Evolutionary conservation across 2,797 vertebrate genomes (phyloP).

Genomic region (Podarcis siculus): DNA sequence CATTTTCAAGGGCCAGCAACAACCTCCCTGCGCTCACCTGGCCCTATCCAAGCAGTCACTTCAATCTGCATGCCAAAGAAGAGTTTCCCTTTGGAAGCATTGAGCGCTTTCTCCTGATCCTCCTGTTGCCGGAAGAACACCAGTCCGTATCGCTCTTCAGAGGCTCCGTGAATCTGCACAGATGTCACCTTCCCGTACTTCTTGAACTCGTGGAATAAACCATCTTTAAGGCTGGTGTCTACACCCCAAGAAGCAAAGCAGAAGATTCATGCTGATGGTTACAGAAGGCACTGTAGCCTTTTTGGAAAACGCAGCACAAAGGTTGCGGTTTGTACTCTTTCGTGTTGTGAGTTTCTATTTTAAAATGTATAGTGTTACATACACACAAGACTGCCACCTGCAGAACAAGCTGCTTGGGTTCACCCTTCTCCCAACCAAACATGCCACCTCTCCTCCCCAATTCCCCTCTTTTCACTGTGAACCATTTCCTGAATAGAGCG

Average conservation of each 20-base stretch:
- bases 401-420: background rate
- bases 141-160: constrained; percentile 95
- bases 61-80: constrained; percentile 99
- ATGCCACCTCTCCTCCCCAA: background rate
- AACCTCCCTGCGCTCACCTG: constrained; percentile 79
- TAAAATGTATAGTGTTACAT: too few relatives aligned
- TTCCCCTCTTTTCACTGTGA: too few relatives aligned
- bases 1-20: background rate
- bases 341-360: background rate
- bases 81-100: constrained; percentile 96
- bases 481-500: background rate
- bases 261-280: background rate
- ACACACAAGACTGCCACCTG: too few relatives aligned
- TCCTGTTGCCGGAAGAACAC: constrained; percentile 99
- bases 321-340: background rate
- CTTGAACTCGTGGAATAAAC: constrained; percentile 99
- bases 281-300: too few relatives aligned
- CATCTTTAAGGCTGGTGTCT: constrained; percentile 99
- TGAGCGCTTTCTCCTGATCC: constrained; percentile 97
- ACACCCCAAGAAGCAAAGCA: constrained; percentile 54
- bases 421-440: background rate
- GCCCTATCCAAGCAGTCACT: constrained; percentile 96
- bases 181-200: constrained; percentile 99
- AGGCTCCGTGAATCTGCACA: constrained; percentile 96
- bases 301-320: background rate